Base-by-base conservation (phyloP, 2,888 invertebrate species). In the Chymomyza procnemis region DNA sequence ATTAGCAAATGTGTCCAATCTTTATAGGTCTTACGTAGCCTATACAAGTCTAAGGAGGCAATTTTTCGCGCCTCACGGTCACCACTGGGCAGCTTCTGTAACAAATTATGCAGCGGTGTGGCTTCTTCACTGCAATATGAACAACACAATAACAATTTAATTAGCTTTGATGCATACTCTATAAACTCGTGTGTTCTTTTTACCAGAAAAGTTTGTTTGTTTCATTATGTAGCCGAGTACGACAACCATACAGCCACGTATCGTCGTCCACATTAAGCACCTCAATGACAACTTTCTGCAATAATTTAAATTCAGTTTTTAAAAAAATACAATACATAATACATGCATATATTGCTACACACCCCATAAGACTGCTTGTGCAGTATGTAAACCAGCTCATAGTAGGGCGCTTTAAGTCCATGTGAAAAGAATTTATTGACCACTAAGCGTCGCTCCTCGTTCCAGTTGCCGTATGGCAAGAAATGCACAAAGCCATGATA, bases 221-320 rank as follows among this genome's bases (percentile, higher is more conserved):
- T 19, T 67, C 59, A 21, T 65, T 76, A 50, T 67, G 21, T 2
- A n/a, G 90, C 70, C 92, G 92, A 1, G 95, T 94, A 64, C 93
- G 92, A 86, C 96, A 97, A 16, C 94, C 95, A 87, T 94, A 96
- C 18, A 96, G 90, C 97, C 97, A 97, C 73, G 96, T 94, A 55
- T 92, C 93, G 22, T 93, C 92, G 58, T 94, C 93, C 14, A 95
- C 91, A 89, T 95, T 95, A 1, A 94, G 89, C 0, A 94, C 92
- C 80, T 96, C 93, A 1, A 96, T 92, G 0, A 94, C 94, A 30
- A 88, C 67, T 76, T 87, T 89, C 79, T 88, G 56, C 16, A 47
- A 8, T n/a, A 55, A 19, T 22, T 41, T 2, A 12, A 2, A 26
- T 12, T 12, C 1, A 41, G 12, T 1, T 41, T 1, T 2, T 12